Conservation (phyloP, 2,888 invertebrate genomes). For the Axea sp. region DNA sequence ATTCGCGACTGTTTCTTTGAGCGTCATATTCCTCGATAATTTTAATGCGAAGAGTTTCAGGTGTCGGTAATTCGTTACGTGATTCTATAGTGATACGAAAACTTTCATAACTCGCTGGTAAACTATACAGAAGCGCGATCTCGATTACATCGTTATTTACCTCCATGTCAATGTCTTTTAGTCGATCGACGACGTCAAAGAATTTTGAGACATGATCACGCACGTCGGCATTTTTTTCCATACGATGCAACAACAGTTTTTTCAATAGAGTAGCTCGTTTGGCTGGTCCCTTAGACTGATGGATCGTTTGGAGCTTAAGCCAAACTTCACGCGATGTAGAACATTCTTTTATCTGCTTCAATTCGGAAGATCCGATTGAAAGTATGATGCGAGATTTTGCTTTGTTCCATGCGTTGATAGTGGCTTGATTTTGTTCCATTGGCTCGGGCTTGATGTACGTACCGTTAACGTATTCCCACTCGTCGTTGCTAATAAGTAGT, state of each 20-base stretch:
- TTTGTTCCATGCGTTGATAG: conserved; percentile 1
- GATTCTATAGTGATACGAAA: conserved; percentile 3
- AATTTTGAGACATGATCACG: neutral
- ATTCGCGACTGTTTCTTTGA: neutral
- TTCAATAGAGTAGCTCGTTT: neutral
- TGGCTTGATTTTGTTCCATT: neutral
- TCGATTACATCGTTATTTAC: neutral
- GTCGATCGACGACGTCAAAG: neutral
- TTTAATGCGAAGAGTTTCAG: conserved; percentile 2
- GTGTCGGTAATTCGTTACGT: conserved; percentile 6
- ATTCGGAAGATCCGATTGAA: conserved; percentile 2
- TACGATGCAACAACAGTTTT: neutral
- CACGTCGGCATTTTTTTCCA: neutral
- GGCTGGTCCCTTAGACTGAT: neutral
- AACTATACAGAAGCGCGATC: neutral
- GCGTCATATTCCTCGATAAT: conserved; percentile 1
- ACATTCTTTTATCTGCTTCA: conserved; percentile 4
- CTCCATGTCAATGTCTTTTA: neutral
- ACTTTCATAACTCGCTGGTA: conserved; percentile 1
- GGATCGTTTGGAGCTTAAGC: neutral
- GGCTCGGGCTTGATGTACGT: neutral
- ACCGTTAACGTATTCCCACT: neutral
- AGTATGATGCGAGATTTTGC: conserved; percentile 9
- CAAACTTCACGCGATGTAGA: conserved; percentile 1
- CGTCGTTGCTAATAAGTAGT: neutral